These are phyloP conservation scores for Epinephelus awoara DNA, from an alignment of 2,797 vertebrate genomes.

Conservation along the genomic window DNA sequence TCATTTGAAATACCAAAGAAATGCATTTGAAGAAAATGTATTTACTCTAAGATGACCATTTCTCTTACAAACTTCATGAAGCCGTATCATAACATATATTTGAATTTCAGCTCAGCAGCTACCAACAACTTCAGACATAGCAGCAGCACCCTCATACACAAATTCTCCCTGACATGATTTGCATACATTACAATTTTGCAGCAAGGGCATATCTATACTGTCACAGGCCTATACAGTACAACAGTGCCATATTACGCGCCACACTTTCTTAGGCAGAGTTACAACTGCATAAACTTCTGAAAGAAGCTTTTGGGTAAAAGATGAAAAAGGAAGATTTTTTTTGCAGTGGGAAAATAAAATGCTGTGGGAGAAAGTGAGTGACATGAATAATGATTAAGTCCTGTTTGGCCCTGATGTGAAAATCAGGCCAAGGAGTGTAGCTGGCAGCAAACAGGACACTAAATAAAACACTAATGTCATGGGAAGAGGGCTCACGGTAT, in stretches of 20 bases:
- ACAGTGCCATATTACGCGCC: neutral
- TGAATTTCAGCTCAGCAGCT: constrained; percentile 22
- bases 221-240: neutral
- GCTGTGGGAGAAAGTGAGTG: constrained; percentile 20
- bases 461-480: constrained; percentile 32
- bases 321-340: neutral
- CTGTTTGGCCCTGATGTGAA: constrained; percentile 42
- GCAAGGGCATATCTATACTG: neutral
- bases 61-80: constrained; percentile 12
- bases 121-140: constrained; percentile 11
- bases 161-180: neutral
- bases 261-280: constrained; percentile 2
- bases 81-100: constrained; percentile 2
- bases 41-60: constrained; percentile 22
- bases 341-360: constrained; percentile 31
- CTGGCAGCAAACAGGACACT: constrained; percentile 32
- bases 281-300: constrained; percentile 1
- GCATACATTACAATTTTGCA: neutral
- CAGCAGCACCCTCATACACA: neutral
- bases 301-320: constrained; percentile 9
- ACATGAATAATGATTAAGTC: constrained; percentile 44
- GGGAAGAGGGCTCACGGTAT: constrained; percentile 9
- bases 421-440: constrained; percentile 42
- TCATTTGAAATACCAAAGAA: neutral
- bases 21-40: neutral